Evolutionary conservation across 1,140 invertebrate genomes (phyloP).

Genomic region (Hesperophylax magnus): DNA sequence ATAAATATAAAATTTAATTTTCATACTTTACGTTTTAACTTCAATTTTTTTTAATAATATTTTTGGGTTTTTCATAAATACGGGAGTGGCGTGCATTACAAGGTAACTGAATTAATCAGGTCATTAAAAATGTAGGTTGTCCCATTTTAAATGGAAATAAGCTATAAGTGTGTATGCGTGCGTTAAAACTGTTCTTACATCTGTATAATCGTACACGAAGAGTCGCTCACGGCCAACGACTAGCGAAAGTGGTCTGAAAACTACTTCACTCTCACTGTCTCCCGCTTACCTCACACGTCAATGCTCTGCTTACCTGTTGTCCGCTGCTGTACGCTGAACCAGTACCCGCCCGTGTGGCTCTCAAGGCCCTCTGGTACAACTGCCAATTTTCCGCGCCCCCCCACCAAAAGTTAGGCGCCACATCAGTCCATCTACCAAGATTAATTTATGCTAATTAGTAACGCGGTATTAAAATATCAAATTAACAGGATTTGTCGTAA

Average conservation of each 20-base stretch:
- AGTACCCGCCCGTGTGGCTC: slow-evolving; percentile 10
- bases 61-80: too few species aligned
- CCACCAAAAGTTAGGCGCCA: not conserved
- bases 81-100: not conserved
- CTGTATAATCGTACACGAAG: slow-evolving; percentile 8
- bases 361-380: slow-evolving; percentile 16
- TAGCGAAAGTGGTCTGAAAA: slow-evolving; percentile 44
- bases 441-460: slow-evolving; percentile 41
- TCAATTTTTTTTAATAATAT: too few species aligned
- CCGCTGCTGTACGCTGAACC: not conserved
- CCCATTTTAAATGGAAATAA: not conserved
- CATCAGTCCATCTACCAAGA: not conserved
- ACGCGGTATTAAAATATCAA: slow-evolving; percentile 44
- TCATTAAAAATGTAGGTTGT: slow-evolving; percentile 5
- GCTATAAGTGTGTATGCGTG: not conserved
- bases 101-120: slow-evolving; percentile 1
- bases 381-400: slow-evolving; percentile 3
- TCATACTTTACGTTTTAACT: too few species aligned
- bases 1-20: too few species aligned
- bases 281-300: slow-evolving; percentile 32
- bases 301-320: not conserved
- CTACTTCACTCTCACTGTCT: slow-evolving; percentile 43
- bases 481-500: slow-evolving; percentile 47
- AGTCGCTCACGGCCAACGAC: slow-evolving; percentile 44
- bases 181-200: not conserved